Evolutionary conservation across 2,888 invertebrate species (phyloP).

Genomic region (Dusona sp.): DNA sequence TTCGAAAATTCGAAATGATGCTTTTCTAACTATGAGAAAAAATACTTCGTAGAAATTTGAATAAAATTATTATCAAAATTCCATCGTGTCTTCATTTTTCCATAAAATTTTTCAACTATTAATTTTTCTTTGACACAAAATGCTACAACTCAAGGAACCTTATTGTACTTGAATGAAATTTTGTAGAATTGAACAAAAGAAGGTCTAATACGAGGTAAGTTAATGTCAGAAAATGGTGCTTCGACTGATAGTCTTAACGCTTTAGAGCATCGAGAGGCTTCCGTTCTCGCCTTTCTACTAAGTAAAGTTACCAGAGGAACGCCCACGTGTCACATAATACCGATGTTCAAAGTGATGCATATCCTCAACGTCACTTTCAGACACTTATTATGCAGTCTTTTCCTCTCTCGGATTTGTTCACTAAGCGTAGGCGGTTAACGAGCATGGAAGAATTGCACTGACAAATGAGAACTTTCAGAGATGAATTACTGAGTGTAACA

Average conservation of each 20-base stretch:
- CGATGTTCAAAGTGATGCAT: conserved; percentile 59
- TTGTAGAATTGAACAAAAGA: not conserved
- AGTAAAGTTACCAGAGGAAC: conserved; percentile 51
- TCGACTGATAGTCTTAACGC: not conserved
- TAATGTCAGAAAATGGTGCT: not conserved
- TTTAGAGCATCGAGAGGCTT: conserved; percentile 41
- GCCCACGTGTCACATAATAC: conserved; percentile 66
- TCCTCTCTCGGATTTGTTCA: conserved; percentile 43
- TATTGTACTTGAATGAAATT: not conserved
- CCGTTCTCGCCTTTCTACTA: conserved; percentile 33
- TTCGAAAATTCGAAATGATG: no score
- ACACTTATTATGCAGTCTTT: conserved; percentile 61
- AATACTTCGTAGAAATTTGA: no score
- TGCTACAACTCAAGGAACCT: not conserved
- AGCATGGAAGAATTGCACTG: conserved; percentile 53
- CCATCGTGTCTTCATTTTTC: no score
- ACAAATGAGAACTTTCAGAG: conserved; percentile 42
- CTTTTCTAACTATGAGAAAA: no score
- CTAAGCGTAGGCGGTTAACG: conserved; percentile 52
- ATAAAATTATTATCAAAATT: no score
- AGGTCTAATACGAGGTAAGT: not conserved
- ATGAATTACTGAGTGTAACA: conserved; percentile 41
- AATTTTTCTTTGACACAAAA: not conserved
- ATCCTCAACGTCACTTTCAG: conserved; percentile 53
- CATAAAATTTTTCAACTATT: no score